Evolutionary conservation across 2,888 invertebrate species (phyloP).

Genomic region (Epistrophe eligans): DNA sequence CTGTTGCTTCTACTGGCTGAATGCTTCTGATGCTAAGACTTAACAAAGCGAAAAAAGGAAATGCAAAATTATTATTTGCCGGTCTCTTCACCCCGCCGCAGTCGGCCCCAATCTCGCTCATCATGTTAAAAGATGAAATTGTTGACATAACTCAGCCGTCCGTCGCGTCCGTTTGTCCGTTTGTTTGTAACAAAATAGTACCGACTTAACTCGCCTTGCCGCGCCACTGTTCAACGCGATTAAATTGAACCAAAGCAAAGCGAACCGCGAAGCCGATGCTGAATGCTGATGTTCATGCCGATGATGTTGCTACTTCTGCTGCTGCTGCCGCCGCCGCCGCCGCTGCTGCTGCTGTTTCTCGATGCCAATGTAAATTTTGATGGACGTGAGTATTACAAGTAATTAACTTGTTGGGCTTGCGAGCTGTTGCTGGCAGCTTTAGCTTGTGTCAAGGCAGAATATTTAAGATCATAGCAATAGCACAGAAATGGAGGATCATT

Average conservation of each 20-base stretch:
- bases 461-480: background rate
- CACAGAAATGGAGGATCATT: conserved; percentile 2
- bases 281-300: conserved; percentile 12
- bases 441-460: conserved; percentile 34
- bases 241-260: conserved; percentile 68
- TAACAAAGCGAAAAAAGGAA: conserved; percentile 54
- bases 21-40: background rate
- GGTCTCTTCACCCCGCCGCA: background rate
- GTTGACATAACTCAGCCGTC: conserved; percentile 73
- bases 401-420: conserved; percentile 71
- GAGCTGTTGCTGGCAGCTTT: conserved; percentile 34
- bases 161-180: conserved; percentile 45
- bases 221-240: conserved; percentile 67
- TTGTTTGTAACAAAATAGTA: conserved; percentile 13
- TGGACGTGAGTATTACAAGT: conserved; percentile 73
- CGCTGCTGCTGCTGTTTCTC: background rate
- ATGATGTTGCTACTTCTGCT: background rate
- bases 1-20: conserved; percentile 1
- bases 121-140: conserved; percentile 67
- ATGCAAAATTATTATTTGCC: conserved; percentile 68
- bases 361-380: conserved; percentile 63
- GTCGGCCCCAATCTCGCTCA: background rate
- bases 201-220: conserved; percentile 27
- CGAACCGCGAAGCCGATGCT: conserved; percentile 21
- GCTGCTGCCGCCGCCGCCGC: background rate